These are phyloP conservation scores for Eurypyga helias DNA, from an alignment of 2,113 vertebrate species.

Conservation along the genomic window DNA sequence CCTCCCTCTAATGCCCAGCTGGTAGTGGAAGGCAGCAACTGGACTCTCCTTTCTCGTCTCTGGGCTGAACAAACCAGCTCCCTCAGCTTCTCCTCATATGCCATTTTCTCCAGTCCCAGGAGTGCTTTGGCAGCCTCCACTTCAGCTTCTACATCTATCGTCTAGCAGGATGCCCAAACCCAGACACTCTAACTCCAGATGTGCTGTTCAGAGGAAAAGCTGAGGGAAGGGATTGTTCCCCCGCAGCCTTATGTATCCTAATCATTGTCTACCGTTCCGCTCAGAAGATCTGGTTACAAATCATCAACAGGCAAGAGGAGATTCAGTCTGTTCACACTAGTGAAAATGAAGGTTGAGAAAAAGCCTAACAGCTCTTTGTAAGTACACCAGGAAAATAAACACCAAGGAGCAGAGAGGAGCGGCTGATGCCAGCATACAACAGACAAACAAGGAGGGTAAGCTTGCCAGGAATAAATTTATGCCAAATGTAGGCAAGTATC, in stretches of 20 bases:
- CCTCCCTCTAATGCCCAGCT: neutral
- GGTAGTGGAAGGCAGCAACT: neutral
- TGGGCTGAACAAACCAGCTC: neutral
- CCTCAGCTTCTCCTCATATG: neutral
- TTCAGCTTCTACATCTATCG: neutral
- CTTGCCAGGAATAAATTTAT: neutral
- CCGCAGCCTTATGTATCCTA: neutral
- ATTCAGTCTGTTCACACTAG: neutral
- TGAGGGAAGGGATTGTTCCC: neutral
- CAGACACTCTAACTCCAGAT: neutral
- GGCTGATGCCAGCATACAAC: slow-evolving; percentile 30
- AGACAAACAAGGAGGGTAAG: neutral
- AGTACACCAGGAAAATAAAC: slow-evolving; percentile 1
- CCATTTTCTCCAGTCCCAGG: neutral
- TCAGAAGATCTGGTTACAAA: neutral
- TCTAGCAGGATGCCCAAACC: neutral
- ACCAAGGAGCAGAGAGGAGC: neutral
- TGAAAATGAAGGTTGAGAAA: neutral
- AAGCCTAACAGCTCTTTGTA: neutral
- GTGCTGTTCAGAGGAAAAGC: neutral
- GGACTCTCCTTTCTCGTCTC: neutral
- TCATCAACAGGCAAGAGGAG: neutral
- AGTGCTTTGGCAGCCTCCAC: neutral
- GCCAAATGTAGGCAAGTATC: neutral
- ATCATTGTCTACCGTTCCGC: neutral